phyloP scores from a whole-genome alignment of 2,113 vertebrate species.

The Prietella phreatophila region DNA sequence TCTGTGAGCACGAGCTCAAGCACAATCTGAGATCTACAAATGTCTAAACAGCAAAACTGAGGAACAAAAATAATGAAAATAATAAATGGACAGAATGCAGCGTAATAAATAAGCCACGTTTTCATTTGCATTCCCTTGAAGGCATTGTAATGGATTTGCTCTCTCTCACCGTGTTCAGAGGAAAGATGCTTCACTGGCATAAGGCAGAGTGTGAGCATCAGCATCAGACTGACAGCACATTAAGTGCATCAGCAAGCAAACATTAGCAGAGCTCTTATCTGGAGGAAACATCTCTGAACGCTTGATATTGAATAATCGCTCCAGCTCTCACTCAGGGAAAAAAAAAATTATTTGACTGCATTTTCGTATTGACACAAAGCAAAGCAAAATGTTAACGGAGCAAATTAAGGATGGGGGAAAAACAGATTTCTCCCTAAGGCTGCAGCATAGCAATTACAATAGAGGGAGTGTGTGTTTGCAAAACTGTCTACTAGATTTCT shows the following conservation, averaged over 20 bases:
- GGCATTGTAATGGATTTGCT: conserved; percentile 65
- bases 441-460: conserved; percentile 70
- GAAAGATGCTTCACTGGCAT: conserved; percentile 37
- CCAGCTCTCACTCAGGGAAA: conserved; percentile 38
- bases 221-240: conserved; percentile 54
- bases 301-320: conserved; percentile 73
- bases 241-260: conserved; percentile 56
- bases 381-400: conserved; percentile 68
- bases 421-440: conserved; percentile 56
- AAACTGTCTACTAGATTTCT: conserved; percentile 65
- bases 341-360: conserved; percentile 47
- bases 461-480: conserved; percentile 64
- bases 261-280: conserved; percentile 63
- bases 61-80: conserved; percentile 67
- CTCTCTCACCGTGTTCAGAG: conserved; percentile 14
- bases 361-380: conserved; percentile 65
- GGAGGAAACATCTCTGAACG: conserved; percentile 64
- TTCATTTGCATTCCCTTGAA: background rate
- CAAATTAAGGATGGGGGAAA: conserved; percentile 66
- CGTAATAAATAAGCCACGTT: conserved; percentile 33
- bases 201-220: background rate
- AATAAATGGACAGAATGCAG: conserved; percentile 4
- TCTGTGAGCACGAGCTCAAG: background rate
- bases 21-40: background rate
- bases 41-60: conserved; percentile 31